Conservation (phyloP, 2,888 invertebrate species). For the Drosophila birchii region DNA sequence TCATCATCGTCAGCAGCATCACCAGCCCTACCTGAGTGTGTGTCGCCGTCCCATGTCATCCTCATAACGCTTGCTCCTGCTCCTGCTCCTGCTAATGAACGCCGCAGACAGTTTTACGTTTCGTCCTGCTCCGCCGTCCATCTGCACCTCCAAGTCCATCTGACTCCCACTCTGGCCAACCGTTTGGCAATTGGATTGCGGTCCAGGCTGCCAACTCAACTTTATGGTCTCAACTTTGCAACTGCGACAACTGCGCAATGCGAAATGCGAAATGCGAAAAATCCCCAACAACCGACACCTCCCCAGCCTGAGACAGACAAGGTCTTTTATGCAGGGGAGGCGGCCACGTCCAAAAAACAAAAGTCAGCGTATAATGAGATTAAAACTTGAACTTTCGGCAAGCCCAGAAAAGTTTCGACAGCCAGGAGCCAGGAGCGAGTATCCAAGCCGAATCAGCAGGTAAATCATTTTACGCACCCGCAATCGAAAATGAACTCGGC, state of each 20-base stretch:
- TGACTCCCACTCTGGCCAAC: slow-evolving; percentile 38
- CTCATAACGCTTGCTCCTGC: slow-evolving; percentile 39
- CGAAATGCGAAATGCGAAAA: slow-evolving; percentile 64
- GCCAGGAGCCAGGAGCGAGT: slow-evolving; percentile 46
- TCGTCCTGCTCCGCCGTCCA: slow-evolving; percentile 9
- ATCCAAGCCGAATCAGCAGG: slow-evolving; percentile 49
- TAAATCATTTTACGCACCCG: slow-evolving; percentile 79
- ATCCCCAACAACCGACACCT: slow-evolving; percentile 71
- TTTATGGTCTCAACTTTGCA: slow-evolving; percentile 67
- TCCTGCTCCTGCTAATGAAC: slow-evolving; percentile 58
- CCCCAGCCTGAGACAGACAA: slow-evolving; percentile 38
- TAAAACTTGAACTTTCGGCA: slow-evolving; percentile 77
- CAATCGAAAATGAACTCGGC: slow-evolving; percentile 70
- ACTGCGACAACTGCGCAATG: slow-evolving; percentile 69
- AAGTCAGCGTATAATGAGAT: slow-evolving; percentile 80
- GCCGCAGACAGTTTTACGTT: slow-evolving; percentile 59
- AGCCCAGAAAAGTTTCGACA: slow-evolving; percentile 76
- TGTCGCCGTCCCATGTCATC: slow-evolving; percentile 24
- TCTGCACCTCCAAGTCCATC: slow-evolving; percentile 12
- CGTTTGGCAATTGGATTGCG: slow-evolving; percentile 74
- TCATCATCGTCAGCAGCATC: slow-evolving; percentile 19
- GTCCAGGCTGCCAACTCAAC: slow-evolving; percentile 67
- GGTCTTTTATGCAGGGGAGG: slow-evolving; percentile 26
- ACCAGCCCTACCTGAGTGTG: slow-evolving; percentile 28
- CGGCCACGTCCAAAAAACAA: slow-evolving; percentile 58